Evolutionary conservation across 2,888 invertebrate species (phyloP).

Genomic region (Drosophila antonietae): DNA sequence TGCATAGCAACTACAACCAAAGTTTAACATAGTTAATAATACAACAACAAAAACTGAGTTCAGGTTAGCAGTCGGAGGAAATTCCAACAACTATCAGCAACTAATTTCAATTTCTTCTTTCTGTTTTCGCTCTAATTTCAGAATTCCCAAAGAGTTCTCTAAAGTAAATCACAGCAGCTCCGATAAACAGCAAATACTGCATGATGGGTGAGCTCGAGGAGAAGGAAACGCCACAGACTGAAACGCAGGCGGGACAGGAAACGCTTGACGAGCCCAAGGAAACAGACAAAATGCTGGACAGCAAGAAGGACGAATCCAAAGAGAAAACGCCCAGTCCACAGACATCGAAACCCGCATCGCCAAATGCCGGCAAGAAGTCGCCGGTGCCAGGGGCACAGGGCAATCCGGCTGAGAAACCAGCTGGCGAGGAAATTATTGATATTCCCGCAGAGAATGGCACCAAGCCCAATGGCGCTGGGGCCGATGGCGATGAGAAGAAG

Average conservation of each 20-base stretch:
- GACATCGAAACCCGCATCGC: conserved; percentile 74
- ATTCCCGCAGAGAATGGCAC: conserved; percentile 77
- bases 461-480: conserved; percentile 39
- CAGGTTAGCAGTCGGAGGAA: conserved; percentile 35
- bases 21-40: conserved; percentile 49
- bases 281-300: conserved; percentile 84
- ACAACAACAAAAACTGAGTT: conserved; percentile 25
- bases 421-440: conserved; percentile 82
- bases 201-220: conserved; percentile 84
- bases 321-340: conserved; percentile 70
- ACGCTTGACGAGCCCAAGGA: conserved; percentile 83
- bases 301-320: conserved; percentile 71
- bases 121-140: conserved; percentile 14
- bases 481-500: conserved; percentile 77
- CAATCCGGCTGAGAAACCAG: conserved; percentile 49
- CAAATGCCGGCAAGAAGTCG: conserved; percentile 69
- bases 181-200: conserved; percentile 5
- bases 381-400: conserved; percentile 23
- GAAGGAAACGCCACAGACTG: conserved; percentile 83
- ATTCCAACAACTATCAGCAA: background rate
- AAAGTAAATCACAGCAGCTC: conserved; percentile 30
- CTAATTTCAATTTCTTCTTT: background rate
- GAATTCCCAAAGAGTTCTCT: conserved; percentile 64
- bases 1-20: conserved; percentile 56
- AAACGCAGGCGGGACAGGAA: conserved; percentile 77